Evolutionary conservation across 2,113 vertebrate genomes (phyloP).

Genomic region (Passer domesticus): DNA sequence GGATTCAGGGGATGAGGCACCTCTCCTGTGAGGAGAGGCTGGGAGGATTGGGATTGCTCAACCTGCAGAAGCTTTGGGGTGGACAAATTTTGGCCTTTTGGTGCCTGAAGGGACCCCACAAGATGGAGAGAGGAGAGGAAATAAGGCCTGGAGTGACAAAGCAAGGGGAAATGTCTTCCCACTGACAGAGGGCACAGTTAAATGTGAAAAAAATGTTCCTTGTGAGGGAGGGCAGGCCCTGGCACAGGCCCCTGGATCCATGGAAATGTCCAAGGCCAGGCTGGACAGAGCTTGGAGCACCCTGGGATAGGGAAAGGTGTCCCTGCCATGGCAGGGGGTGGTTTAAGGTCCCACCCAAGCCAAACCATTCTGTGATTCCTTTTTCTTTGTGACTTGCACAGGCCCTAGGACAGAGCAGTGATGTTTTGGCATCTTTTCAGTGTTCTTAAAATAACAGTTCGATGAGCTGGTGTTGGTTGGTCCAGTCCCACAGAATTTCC

Average conservation of each 20-base stretch:
- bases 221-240: fast-evolving
- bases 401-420: background rate
- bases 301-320: fast-evolving
- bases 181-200: background rate
- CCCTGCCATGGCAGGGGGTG: background rate
- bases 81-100: background rate
- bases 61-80: background rate
- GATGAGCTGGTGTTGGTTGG: fast-evolving
- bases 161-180: background rate
- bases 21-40: background rate
- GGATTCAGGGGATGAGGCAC: background rate
- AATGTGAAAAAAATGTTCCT: background rate
- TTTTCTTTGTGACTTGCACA: background rate
- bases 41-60: background rate
- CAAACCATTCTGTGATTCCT: background rate
- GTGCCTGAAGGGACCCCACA: background rate
- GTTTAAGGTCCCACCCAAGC: background rate
- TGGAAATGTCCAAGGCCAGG: background rate
- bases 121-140: background rate
- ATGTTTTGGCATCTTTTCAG: background rate
- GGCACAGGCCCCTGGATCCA: background rate
- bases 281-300: fast-evolving
- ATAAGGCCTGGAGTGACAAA: background rate
- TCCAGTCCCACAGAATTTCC: background rate
- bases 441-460: background rate